Percentiles rank a stretch among this genome's conserved stretches.
phyloP scores from a whole-genome alignment of 2,888 invertebrate species.

The Notodonta ziczac region DNA sequence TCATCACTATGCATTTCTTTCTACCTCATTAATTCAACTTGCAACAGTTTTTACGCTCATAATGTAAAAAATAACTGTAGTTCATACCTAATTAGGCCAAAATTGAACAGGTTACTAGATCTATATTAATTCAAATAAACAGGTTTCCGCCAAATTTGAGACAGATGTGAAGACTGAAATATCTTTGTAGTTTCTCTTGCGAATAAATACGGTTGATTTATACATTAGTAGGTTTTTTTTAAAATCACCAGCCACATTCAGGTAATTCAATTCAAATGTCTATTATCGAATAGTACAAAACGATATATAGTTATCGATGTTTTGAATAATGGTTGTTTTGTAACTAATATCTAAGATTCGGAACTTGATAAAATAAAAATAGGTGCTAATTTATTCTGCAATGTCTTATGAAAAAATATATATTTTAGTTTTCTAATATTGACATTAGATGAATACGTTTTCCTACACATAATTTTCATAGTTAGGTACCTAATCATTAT shows the following conservation, averaged over 20 bases:
- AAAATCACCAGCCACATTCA: conserved; percentile 15
- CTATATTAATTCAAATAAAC: conserved; percentile 15
- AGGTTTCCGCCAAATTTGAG: conserved; percentile 42
- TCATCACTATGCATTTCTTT: conserved; percentile 48
- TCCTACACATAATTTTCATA: conserved; percentile 18
- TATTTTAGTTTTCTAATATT: conserved; percentile 29
- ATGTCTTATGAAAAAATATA: conserved; percentile 56
- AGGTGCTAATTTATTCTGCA: conserved; percentile 73
- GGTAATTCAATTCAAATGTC: conserved; percentile 42
- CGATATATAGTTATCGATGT: conserved; percentile 42
- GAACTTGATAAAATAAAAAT: conserved; percentile 41
- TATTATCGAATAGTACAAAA: conserved; percentile 66
- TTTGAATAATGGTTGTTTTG: conserved; percentile 36
- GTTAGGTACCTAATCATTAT: conserved; percentile 24
- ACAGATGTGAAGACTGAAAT: conserved; percentile 53
- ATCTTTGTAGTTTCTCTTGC: conserved; percentile 39
- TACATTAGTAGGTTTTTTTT: conserved; percentile 8
- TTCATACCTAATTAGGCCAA: conserved; percentile 40
- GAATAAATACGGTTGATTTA: conserved; percentile 23
- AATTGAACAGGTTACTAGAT: conserved; percentile 30
- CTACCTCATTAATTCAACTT: conserved; percentile 51
- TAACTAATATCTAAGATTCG: conserved; percentile 40
- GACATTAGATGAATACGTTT: conserved; percentile 35
- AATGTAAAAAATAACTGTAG: neutral
- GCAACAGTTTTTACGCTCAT: conserved; percentile 24